Evolutionary conservation across 2,113 vertebrate species (phyloP).

Genomic region (Verasper variegatus): DNA sequence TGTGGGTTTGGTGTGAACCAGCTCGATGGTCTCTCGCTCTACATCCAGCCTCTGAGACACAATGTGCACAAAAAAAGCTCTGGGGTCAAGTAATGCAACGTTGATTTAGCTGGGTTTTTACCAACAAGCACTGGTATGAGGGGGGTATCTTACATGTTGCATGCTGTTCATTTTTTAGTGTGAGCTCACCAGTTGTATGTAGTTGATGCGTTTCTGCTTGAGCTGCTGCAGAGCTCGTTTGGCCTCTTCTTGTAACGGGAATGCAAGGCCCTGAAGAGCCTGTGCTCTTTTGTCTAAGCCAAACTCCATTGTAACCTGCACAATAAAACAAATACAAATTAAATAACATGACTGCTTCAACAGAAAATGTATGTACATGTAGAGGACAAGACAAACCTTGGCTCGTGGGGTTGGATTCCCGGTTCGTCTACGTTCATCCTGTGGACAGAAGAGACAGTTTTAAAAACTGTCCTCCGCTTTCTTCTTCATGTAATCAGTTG

Average conservation of each 20-base stretch:
- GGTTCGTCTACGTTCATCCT: conserved; percentile 82
- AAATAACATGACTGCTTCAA: neutral
- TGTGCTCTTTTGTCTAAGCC: conserved; percentile 94
- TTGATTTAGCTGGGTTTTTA: neutral
- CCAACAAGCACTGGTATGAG: too few species aligned
- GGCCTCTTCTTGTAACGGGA: conserved; percentile 92
- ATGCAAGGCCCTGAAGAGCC: conserved; percentile 93
- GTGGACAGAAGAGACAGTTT: conserved; percentile 21
- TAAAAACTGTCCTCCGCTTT: neutral
- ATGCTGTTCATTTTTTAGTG: neutral
- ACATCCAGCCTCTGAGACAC: conserved; percentile 89
- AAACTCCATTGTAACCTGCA: conserved; percentile 94
- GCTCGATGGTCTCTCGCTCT: conserved; percentile 92
- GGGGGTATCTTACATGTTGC: neutral
- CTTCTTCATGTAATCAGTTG: neutral
- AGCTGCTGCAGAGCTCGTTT: conserved; percentile 91
- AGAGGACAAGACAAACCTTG: conserved; percentile 64
- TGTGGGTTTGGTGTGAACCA: conserved; percentile 94
- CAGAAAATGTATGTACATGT: neutral
- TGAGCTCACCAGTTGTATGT: conserved; percentile 93
- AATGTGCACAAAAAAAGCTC: conserved; percentile 18
- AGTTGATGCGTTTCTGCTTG: conserved; percentile 92
- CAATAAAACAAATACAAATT: neutral
- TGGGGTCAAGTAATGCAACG: conserved; percentile 11
- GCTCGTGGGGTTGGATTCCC: conserved; percentile 76